A percentile compares a stretch with the other conserved stretches of the same genome.
phyloP scores from a whole-genome alignment of 2,888 invertebrate genomes.

The Notodonta ziczac region DNA sequence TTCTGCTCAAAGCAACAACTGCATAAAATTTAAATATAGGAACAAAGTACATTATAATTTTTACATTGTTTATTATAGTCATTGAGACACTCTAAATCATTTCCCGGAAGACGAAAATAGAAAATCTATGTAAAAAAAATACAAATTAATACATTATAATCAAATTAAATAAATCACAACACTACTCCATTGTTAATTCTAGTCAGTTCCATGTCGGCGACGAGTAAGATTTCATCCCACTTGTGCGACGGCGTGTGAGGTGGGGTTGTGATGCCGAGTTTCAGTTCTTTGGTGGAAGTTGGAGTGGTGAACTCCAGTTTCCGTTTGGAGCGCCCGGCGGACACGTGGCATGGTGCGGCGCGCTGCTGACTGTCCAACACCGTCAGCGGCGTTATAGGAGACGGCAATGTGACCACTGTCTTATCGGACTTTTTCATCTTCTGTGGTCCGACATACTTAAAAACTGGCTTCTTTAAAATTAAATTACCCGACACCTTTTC shows the following conservation, averaged over 20 bases:
- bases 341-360: conserved; percentile 62
- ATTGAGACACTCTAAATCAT: conserved; percentile 40
- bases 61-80: conserved; percentile 38
- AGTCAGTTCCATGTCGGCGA: conserved; percentile 84
- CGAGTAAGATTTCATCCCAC: conserved; percentile 84
- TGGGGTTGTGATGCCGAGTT: conserved; percentile 69
- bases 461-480: conserved; percentile 87
- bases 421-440: conserved; percentile 69
- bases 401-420: conserved; percentile 54
- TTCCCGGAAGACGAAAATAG: conserved; percentile 71
- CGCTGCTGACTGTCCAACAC: conserved; percentile 56
- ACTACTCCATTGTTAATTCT: conserved; percentile 79
- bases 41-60: conserved; percentile 57
- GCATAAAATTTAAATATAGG: conserved; percentile 70
- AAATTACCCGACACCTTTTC: conserved; percentile 86
- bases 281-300: conserved; percentile 61
- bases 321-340: conserved; percentile 73
- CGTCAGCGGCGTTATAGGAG: conserved; percentile 72
- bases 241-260: conserved; percentile 80
- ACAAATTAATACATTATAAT: conserved; percentile 47
- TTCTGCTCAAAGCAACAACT: conserved; percentile 64
- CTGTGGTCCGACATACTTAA: conserved; percentile 86
- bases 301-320: conserved; percentile 78
- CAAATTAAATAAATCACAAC: conserved; percentile 59
- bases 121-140: conserved; percentile 53